A percentile compares a stretch with the other conserved stretches of the same genome.
Conservation (phyloP, 2,888 invertebrate genomes). For the Rapana venosa region DNA sequence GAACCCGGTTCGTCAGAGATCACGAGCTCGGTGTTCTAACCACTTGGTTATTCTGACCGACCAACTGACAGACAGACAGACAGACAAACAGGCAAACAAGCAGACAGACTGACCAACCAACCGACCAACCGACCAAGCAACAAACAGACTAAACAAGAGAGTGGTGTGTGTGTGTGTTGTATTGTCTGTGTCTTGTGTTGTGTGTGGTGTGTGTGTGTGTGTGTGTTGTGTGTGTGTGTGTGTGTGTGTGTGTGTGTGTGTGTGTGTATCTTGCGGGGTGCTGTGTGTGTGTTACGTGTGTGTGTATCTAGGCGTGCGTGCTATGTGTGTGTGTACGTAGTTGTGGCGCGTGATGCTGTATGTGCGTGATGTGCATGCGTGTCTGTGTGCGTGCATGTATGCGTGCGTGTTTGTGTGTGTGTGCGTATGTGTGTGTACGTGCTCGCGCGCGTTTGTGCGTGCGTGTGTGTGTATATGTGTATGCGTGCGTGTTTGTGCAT, state of each 20-base stretch:
- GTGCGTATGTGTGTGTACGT: background rate
- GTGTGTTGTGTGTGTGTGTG: background rate
- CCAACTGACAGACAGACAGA: too few species aligned
- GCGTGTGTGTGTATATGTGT: background rate
- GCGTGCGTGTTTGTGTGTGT: background rate
- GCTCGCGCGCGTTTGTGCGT: background rate
- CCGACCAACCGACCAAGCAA: too few species aligned
- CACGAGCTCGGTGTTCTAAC: too few species aligned
- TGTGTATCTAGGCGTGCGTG: background rate
- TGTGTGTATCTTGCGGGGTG: too few species aligned
- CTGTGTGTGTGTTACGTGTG: background rate
- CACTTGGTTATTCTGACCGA: too few species aligned
- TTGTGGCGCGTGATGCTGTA: conserved; percentile 88
- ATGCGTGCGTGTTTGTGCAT: background rate
- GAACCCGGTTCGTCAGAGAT: too few species aligned
- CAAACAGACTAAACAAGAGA: too few species aligned
- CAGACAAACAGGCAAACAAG: too few species aligned
- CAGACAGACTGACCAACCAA: too few species aligned
- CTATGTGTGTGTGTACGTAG: conserved; percentile 43
- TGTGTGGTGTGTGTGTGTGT: background rate
- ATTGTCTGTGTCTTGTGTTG: background rate
- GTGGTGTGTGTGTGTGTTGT: background rate
- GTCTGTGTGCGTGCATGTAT: background rate
- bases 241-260: background rate
- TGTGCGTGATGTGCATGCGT: background rate